These are phyloP conservation scores for Stratiomys singularior DNA, from an alignment of 2,888 invertebrate genomes.

Conservation along the genomic window DNA sequence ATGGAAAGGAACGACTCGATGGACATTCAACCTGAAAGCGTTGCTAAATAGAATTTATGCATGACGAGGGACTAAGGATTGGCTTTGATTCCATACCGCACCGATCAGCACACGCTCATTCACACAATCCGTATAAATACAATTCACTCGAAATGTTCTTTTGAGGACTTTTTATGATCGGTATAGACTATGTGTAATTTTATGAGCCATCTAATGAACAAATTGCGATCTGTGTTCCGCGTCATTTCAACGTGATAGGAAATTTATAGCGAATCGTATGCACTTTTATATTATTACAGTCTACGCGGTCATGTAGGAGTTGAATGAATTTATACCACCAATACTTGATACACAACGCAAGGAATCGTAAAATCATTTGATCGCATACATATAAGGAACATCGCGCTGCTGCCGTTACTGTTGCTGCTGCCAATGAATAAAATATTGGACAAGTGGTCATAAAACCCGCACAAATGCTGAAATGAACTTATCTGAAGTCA, in stretches of 20 bases:
- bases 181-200: neutral
- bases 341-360: neutral
- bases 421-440: neutral
- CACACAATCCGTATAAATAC: neutral
- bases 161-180: neutral
- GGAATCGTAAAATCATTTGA: neutral
- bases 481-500: neutral
- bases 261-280: neutral
- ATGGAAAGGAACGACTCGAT: neutral
- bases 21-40: neutral
- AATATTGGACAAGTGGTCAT: neutral
- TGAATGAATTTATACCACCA: neutral
- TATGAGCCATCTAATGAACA: neutral
- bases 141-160: neutral
- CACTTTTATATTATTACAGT: neutral
- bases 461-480: neutral
- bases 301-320: neutral
- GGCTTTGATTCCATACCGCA: neutral
- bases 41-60: conserved; percentile 6
- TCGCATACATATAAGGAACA: neutral
- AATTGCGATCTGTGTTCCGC: neutral
- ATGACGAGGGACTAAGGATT: neutral
- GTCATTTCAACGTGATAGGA: neutral
- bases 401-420: neutral
- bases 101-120: neutral